These are phyloP conservation scores for Antitype chi DNA, from an alignment of 2,888 invertebrate species.

Conservation along the genomic window DNA sequence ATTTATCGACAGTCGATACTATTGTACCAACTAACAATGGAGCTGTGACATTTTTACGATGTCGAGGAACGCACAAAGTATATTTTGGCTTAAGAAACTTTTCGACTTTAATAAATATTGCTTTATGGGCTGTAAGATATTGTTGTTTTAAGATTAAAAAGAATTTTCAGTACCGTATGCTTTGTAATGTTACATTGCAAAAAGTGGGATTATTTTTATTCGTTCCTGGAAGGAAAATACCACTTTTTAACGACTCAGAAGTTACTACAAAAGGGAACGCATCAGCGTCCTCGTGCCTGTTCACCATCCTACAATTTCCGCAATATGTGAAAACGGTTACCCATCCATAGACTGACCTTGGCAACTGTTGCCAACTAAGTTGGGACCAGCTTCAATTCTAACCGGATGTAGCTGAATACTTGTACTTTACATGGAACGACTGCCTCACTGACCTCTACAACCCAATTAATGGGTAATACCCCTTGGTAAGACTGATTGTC, in stretches of 20 bases:
- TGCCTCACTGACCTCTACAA: too few relatives aligned
- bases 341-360: too few relatives aligned
- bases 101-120: slow-evolving; percentile 60
- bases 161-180: slow-evolving; percentile 31
- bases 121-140: slow-evolving; percentile 56
- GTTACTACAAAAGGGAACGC: neutral
- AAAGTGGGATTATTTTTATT: slow-evolving; percentile 15
- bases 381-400: too few relatives aligned
- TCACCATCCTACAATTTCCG: neutral
- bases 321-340: too few relatives aligned
- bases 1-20: slow-evolving; percentile 75
- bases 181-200: slow-evolving; percentile 1
- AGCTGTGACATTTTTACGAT: slow-evolving; percentile 73
- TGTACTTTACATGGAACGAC: too few relatives aligned
- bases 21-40: slow-evolving; percentile 66
- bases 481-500: too few relatives aligned
- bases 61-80: slow-evolving; percentile 51
- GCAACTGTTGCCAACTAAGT: too few relatives aligned
- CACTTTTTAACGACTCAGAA: neutral
- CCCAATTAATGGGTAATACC: too few relatives aligned
- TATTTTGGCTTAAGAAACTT: slow-evolving; percentile 58
- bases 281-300: neutral
- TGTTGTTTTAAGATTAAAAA: slow-evolving; percentile 55
- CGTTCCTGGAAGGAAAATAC: neutral
- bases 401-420: too few relatives aligned